These are phyloP conservation scores for Neofelis nebulosa DNA, from an alignment of 2,113 vertebrate genomes.

Conservation along the genomic window DNA sequence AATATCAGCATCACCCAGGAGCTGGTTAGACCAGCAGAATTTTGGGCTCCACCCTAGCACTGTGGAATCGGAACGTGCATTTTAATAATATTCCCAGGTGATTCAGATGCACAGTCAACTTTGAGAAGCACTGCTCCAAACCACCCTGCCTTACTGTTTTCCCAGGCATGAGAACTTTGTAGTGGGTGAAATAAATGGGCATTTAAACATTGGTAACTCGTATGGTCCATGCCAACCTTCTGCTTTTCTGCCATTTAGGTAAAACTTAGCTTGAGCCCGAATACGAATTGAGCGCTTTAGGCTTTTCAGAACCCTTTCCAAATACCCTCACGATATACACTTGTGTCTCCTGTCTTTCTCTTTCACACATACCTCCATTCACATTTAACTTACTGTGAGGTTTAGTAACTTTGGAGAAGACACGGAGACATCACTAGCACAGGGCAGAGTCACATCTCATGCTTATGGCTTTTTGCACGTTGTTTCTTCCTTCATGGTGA, in stretches of 20 bases:
- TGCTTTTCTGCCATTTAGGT: not conserved
- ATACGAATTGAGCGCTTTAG: not conserved
- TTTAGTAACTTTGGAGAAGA: not conserved
- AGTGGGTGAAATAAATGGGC: not conserved
- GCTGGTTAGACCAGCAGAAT: not conserved
- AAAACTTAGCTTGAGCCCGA: not conserved
- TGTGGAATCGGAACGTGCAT: not conserved
- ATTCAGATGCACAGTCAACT: not conserved
- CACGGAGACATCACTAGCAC: too few relatives aligned
- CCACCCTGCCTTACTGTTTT: not conserved
- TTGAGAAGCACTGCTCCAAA: not conserved
- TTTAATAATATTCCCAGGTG: not conserved
- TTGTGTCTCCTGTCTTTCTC: not conserved
- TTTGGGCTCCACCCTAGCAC: not conserved
- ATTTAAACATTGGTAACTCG: not conserved
- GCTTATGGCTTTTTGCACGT: not conserved
- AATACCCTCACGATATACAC: not conserved
- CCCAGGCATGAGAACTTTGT: not conserved
- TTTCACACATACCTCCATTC: not conserved
- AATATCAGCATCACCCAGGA: not conserved
- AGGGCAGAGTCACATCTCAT: not conserved
- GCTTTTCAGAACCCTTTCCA: not conserved
- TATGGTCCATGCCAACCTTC: not conserved
- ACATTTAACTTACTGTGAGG: not conserved
- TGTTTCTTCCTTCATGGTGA: not conserved